Conservation (phyloP, 2,888 invertebrate species). For the Odontothrips loti region DNA sequence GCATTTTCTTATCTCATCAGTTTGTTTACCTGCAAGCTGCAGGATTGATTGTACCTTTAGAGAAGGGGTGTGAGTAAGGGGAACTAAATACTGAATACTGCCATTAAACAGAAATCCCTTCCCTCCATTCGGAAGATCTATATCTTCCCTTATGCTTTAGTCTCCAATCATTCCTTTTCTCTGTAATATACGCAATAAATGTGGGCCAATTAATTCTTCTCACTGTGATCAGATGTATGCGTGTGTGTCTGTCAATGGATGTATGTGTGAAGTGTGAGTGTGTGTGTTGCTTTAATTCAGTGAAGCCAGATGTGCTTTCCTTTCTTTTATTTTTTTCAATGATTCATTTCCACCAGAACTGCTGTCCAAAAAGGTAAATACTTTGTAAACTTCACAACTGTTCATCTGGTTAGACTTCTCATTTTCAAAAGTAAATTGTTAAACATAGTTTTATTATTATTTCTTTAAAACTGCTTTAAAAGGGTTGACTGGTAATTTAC, state of each 20-base stretch:
- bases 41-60: too few species aligned
- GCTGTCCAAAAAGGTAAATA: too few species aligned
- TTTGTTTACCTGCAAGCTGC: neutral
- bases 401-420: neutral
- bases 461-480: too few species aligned
- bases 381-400: neutral
- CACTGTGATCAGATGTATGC: constrained; percentile 1
- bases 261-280: neutral
- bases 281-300: neutral
- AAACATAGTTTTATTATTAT: too few species aligned
- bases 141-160: neutral
- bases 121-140: too few species aligned
- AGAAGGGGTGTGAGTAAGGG: too few species aligned
- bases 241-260: neutral
- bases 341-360: too few species aligned
- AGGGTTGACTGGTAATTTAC: too few species aligned
- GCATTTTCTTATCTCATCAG: neutral
- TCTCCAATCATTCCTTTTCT: neutral
- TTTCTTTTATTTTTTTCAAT: neutral
- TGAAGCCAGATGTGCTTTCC: neutral
- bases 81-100: too few species aligned
- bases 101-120: too few species aligned
- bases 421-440: neutral
- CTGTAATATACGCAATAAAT: neutral
- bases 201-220: neutral